Evolutionary conservation across 2,113 vertebrate species (phyloP), one percentile per base, ranked within the genome.

Genomic region (Phodopus roborovskii): DNA sequence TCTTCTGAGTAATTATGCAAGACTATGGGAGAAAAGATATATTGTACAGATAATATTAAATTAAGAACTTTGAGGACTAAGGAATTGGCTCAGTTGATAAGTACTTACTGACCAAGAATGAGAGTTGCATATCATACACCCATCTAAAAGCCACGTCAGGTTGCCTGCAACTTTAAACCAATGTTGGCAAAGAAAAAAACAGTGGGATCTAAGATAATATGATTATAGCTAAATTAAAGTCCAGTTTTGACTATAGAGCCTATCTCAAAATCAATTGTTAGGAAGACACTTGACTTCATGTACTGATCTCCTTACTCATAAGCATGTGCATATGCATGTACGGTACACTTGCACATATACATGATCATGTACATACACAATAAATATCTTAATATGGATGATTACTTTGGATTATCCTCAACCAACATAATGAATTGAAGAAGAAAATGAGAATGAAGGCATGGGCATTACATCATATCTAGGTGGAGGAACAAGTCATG

Each of bases 401-500:
- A 33, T 39, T 36, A 56, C 1, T 8, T 68, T 96, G n/a, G 12
- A n/a, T 36, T 36, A 53, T 73, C 16, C 24, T 22, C 24, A 24
- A 2, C 7, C 19, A 24, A 7, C 56, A 7, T 10, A 88, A 77
- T 42, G 11, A 70, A 58, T 39, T 70, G 30, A 70, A 70, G 19
- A 2, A 71, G 74, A 77, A 7, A 62, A 3, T 50, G 10, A 1
- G 1, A 53, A 2, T 16, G 62, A 33, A 62, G 16, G 22, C 5
- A 10, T 22, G 10, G 17, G 1, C 2, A 7, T 39, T 16, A 70
- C 15, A 75, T 2, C 16, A n/a, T 22, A 50, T 3, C 10, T 1
- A 9, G 17, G 0, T 24, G 15, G 90, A 11, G 6, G 13, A 7
- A 39, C 28, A 78, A 19, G 56, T 24, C 16, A 11, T 77, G 30